Percentiles rank a stretch among this genome's conserved stretches.
Evolutionary conservation across 2,888 invertebrate species (phyloP).

Genomic region (Leptopilina drosophilae): DNA sequence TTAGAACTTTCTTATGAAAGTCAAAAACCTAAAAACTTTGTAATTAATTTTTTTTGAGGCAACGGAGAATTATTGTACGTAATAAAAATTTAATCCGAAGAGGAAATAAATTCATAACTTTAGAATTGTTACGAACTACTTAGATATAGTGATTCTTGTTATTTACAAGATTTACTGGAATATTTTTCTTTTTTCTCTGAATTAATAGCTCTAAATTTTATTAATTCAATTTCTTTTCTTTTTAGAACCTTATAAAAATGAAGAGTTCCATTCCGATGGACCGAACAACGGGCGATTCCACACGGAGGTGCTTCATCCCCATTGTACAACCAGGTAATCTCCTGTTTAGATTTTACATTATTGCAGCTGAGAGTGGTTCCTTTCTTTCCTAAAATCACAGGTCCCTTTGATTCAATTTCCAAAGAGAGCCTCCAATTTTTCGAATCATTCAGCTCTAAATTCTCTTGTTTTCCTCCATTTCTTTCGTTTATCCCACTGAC

Average conservation of each 20-base stretch:
- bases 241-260: constrained; percentile 69
- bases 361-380: constrained; percentile 70
- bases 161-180: too few species aligned
- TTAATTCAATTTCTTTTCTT: too few species aligned
- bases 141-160: too few species aligned
- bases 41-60: too few species aligned
- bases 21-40: too few species aligned
- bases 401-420: constrained; percentile 70
- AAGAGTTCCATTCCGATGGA: constrained; percentile 70
- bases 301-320: constrained; percentile 71
- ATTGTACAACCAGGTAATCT: constrained; percentile 71
- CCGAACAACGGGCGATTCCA: constrained; percentile 65
- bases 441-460: constrained; percentile 59
- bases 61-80: too few species aligned
- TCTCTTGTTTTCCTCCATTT: constrained; percentile 67
- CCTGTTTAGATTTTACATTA: constrained; percentile 63
- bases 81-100: too few species aligned
- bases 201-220: background rate
- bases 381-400: constrained; percentile 70
- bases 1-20: too few species aligned
- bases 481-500: constrained; percentile 65
- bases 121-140: too few species aligned
- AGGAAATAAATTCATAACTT: too few species aligned
- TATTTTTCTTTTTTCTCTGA: background rate
- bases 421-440: constrained; percentile 64